These are phyloP conservation scores for Sebastolobus altivelis DNA, from an alignment of 2,797 vertebrate genomes.

Conservation along the genomic window DNA sequence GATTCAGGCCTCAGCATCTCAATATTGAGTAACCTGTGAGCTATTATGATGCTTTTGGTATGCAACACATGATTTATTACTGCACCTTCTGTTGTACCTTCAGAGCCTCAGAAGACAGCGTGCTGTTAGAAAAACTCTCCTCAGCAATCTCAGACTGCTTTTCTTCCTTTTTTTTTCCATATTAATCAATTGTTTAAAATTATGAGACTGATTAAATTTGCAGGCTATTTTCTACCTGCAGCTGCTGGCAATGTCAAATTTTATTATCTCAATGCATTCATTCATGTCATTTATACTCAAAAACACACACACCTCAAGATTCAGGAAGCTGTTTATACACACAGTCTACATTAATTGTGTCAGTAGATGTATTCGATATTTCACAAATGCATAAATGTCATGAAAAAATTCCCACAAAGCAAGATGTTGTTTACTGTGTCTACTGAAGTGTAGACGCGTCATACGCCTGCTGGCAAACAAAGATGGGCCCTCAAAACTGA, in stretches of 20 bases:
- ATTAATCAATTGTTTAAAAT: constrained; percentile 37
- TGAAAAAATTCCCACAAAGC: constrained; percentile 36
- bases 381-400: constrained; percentile 26
- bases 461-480: constrained; percentile 21
- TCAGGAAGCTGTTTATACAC: neutral
- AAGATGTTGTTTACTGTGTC: constrained; percentile 60
- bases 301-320: constrained; percentile 10
- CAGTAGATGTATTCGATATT: constrained; percentile 23
- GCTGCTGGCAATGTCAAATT: constrained; percentile 33
- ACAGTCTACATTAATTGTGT: constrained; percentile 25
- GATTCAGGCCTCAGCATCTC: constrained; percentile 45
- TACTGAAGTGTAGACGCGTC: constrained; percentile 5
- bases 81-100: constrained; percentile 63
- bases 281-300: constrained; percentile 28
- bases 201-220: constrained; percentile 42
- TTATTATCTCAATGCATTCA: constrained; percentile 32
- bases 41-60: constrained; percentile 68
- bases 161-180: constrained; percentile 9
- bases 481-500: constrained; percentile 34
- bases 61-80: constrained; percentile 73
- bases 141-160: constrained; percentile 40
- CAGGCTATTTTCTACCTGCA: constrained; percentile 42
- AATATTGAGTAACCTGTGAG: constrained; percentile 66
- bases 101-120: constrained; percentile 29
- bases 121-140: constrained; percentile 38